A percentile compares a stretch with the other conserved stretches of the same genome.
These are phyloP conservation scores for Lasioglossum leucozonium DNA, from an alignment of 2,888 invertebrate species.

Conservation along the genomic window DNA sequence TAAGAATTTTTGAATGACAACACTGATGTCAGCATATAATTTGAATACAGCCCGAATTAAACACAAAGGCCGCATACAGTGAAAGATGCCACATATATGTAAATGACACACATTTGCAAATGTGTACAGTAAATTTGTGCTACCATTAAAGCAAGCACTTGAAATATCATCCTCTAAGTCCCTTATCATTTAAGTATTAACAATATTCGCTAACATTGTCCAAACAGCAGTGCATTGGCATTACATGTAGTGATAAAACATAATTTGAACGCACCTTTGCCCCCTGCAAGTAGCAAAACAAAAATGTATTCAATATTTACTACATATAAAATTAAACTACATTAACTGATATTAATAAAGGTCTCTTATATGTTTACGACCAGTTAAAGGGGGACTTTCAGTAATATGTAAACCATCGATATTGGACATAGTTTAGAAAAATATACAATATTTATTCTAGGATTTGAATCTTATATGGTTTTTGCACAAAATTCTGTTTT, in stretches of 20 bases:
- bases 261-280: constrained; percentile 87
- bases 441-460: not conserved
- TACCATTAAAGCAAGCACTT: constrained; percentile 63
- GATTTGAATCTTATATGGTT: constrained; percentile 10
- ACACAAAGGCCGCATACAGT: constrained; percentile 57
- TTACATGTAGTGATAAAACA: constrained; percentile 68
- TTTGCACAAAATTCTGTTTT: constrained; percentile 27
- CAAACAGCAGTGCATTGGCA: constrained; percentile 66
- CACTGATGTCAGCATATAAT: constrained; percentile 52
- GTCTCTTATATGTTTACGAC: constrained; percentile 53
- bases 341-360: constrained; percentile 59
- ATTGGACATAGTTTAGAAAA: constrained; percentile 1
- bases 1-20: constrained; percentile 37
- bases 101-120: constrained; percentile 48
- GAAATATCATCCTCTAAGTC: constrained; percentile 52
- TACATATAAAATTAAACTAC: constrained; percentile 61
- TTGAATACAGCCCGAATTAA: constrained; percentile 55
- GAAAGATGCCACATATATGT: constrained; percentile 49
- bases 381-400: constrained; percentile 71
- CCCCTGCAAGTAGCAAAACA: constrained; percentile 86
- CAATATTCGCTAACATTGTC: constrained; percentile 53
- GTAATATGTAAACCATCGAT: constrained; percentile 10
- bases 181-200: constrained; percentile 37
- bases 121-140: constrained; percentile 58
- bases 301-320: constrained; percentile 78